Base-by-base conservation (phyloP, 2,888 invertebrate genomes). In the Tuta absoluta region DNA sequence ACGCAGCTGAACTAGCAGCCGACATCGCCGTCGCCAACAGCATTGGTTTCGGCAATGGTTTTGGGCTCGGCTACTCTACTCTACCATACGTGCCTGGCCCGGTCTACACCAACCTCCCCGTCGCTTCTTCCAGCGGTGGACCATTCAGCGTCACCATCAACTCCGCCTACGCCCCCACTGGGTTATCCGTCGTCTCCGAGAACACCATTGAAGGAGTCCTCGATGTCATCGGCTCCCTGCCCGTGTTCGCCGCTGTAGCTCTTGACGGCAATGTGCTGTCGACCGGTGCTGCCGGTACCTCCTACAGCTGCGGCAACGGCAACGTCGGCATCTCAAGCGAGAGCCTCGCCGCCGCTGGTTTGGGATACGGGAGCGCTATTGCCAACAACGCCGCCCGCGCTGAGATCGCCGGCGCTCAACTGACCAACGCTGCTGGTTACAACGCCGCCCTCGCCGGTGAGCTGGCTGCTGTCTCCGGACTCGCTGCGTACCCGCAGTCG, bases 171-270 rank as follows among this genome's bases (percentile, higher is more conserved):
- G 67, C 74, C n/a, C 71, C 73, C 21, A 69, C 41, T 61, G 77
- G 78, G 60, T 65, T 79, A 10, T 67, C 71, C n/a, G 69, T 77
- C 2, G 33, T 73, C 4, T 78, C 80, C 48, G 77, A 79, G 58
- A 82, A 80, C 63, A 69, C 69, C 1, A 74, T 77, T 33, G 76
- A 77, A 67, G 81, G 81, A 7, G 53, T 70, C 33, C 45, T 80
- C 1, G 60, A 66, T 14, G 73, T 75, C 12, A 53, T 63, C 19
- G 79, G 78, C 51, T 68, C 74, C 48, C 62, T 79, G 49, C 78
- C 75, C 8, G 74, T 78, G 72, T 57, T 75, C 17, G 75, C 76
- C 4, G 69, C 76, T 28, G 76, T 78, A 1, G 69, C 65, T 57
- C 65, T 76, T 14, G 72, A 73, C 17, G 74, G 75, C n/a, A 53